phyloP scores from a whole-genome alignment of 2,888 invertebrate species.

The Eretmocerus hayati region DNA sequence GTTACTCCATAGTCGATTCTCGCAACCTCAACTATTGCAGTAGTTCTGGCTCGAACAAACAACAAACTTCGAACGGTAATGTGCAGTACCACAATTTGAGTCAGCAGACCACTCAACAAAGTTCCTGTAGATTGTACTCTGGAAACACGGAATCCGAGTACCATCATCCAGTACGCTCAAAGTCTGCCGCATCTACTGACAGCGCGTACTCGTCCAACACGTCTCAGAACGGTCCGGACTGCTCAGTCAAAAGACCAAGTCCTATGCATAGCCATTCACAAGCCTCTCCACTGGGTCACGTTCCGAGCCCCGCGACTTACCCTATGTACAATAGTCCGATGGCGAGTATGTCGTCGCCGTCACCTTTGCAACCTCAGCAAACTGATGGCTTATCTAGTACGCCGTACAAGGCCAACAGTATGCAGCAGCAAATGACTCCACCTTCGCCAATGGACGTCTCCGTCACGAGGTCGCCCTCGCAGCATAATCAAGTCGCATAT shows the following conservation, averaged over 20 bases:
- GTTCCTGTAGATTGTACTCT: constrained; percentile 59
- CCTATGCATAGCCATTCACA: constrained; percentile 64
- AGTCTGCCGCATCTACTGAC: constrained; percentile 58
- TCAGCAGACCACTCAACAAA: constrained; percentile 35
- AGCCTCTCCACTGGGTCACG: constrained; percentile 66
- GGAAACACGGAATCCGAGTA: constrained; percentile 55
- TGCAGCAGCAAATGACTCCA: constrained; percentile 47
- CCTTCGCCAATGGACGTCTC: constrained; percentile 68
- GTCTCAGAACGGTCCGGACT: constrained; percentile 61
- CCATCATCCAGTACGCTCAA: constrained; percentile 52
- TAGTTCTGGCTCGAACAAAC: constrained; percentile 45
- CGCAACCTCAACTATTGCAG: constrained; percentile 57
- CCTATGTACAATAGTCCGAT: constrained; percentile 80
- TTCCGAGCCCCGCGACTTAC: constrained; percentile 72
- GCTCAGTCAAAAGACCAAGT: constrained; percentile 56
- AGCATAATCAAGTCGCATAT: constrained; percentile 64
- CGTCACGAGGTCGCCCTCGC: constrained; percentile 57
- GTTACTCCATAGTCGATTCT: constrained; percentile 69
- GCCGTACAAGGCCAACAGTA: constrained; percentile 31
- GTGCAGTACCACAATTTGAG: constrained; percentile 30
- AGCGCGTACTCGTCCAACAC: constrained; percentile 57
- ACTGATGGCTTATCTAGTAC: constrained; percentile 40
- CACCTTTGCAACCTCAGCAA: constrained; percentile 56
- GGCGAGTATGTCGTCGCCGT: constrained; percentile 63
- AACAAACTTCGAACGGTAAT: constrained; percentile 28